Evolutionary conservation across 2,888 invertebrate genomes (phyloP), one percentile per base, ranked within the genome.

Genomic region (Desoria tigrina): DNA sequence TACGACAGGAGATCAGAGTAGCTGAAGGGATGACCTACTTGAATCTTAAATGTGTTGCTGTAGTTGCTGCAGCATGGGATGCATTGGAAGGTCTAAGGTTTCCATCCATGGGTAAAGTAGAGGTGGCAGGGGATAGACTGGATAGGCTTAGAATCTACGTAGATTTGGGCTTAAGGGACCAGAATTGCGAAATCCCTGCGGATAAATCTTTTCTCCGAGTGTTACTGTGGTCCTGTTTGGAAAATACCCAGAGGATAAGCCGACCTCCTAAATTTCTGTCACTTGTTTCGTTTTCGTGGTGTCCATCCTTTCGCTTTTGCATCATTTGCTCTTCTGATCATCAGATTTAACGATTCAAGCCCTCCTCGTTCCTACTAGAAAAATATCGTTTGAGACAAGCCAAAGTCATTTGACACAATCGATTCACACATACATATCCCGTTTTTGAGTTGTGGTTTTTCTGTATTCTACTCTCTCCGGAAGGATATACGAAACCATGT

Each of bases 261-360:
- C 58, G 42, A 64, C 58, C 53, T 58, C 26, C 42, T 32, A 57
- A 64, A 64, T 58, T 64, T 64, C 51, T 64, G 63, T 64, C 63
- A 59, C 58, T 64, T 51, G 63, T 58, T 49, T 39, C 37, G 61
- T 50, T 27, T 27, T 49, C 16, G 9, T n/a, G 16, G 16, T 16
- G 9, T 39, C 39, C 16, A 39, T 39, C 16, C 16, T 39, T 16
- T n/a, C n/a, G n/a, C n/a, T n/a, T n/a, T n/a, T n/a, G n/a, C n/a
- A n/a, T n/a, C n/a, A n/a, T n/a, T n/a, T n/a, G n/a, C n/a, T n/a
- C n/a, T n/a, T n/a, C n/a, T n/a, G n/a, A n/a, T n/a, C n/a, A n/a
- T n/a, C n/a, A n/a, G n/a, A n/a, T n/a, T n/a, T n/a, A n/a, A n/a
- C n/a, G n/a, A n/a, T 39, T 39, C 16, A 16, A 39, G 39, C 39